These are phyloP conservation scores for Muschampia plurimacula DNA, from an alignment of 2,888 invertebrate species.

Conservation along the genomic window DNA sequence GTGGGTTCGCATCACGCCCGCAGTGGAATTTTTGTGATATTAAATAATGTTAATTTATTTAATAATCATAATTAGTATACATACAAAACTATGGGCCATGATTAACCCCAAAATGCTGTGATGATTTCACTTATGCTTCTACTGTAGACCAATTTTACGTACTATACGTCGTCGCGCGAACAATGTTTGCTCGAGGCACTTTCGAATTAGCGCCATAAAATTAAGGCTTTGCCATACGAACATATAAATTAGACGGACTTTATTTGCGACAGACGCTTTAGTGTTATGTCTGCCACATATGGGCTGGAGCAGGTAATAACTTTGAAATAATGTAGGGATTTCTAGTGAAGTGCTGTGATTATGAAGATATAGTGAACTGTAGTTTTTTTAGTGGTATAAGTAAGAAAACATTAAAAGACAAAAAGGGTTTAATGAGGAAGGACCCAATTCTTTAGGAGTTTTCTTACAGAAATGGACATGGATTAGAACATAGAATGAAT, in stretches of 20 bases:
- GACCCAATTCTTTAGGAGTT: too few species aligned
- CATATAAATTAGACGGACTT: conserved; percentile 58
- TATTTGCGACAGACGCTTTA: conserved; percentile 45
- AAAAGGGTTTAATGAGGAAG: too few species aligned
- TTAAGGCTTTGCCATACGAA: conserved; percentile 60
- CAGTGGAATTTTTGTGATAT: too few species aligned
- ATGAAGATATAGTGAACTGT: not conserved
- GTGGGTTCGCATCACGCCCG: too few species aligned
- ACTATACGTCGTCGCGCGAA: conserved; percentile 44
- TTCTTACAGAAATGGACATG: too few species aligned
- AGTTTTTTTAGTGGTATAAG: not conserved
- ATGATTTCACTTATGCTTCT: not conserved
- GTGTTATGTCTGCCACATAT: conserved; percentile 24
- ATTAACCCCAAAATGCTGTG: not conserved
- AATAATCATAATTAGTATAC: too few species aligned
- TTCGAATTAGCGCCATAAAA: conserved; percentile 67
- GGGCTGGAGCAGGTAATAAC: conserved; percentile 18
- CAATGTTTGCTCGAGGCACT: conserved; percentile 53
- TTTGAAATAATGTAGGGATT: conserved; percentile 27
- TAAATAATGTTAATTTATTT: too few species aligned
- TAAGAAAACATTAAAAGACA: not conserved
- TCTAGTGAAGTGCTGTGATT: conserved; percentile 1
- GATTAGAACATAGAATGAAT: too few species aligned
- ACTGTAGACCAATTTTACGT: conserved; percentile 14
- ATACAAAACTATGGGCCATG: too few species aligned